Evolutionary conservation across 2,797 vertebrate species (phyloP).

Genomic region (Heliangelus exortis): DNA sequence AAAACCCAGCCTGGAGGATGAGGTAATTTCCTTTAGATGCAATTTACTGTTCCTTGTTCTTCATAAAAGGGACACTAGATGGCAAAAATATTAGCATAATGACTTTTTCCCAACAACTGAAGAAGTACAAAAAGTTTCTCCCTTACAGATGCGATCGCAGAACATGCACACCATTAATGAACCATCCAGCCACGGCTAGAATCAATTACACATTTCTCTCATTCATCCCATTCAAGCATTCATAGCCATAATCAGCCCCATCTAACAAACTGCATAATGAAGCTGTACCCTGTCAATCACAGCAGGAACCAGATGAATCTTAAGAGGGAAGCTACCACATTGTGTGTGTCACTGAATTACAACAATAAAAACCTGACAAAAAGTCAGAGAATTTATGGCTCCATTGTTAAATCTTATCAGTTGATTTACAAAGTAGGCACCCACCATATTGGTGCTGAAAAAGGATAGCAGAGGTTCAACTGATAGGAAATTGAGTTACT

Average conservation of each 20-base stretch:
- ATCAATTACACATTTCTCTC: constrained; percentile 87
- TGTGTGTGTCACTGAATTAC: constrained; percentile 74
- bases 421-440: constrained; percentile 72
- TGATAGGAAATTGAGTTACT: constrained; percentile 59
- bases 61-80: background rate
- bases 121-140: constrained; percentile 32
- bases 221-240: constrained; percentile 84
- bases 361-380: constrained; percentile 71
- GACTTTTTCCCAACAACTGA: constrained; percentile 50
- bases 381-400: constrained; percentile 67
- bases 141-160: background rate
- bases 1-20: constrained; percentile 10
- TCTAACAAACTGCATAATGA: constrained; percentile 81
- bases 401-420: constrained; percentile 48
- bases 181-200: constrained; percentile 81
- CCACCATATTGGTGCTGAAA: constrained; percentile 32
- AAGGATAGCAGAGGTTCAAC: constrained; percentile 40
- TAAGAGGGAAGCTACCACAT: constrained; percentile 73
- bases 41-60: constrained; percentile 37
- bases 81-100: constrained; percentile 29
- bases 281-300: constrained; percentile 84
- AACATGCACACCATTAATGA: constrained; percentile 83
- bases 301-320: constrained; percentile 68
- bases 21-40: background rate
- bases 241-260: constrained; percentile 80